These are phyloP conservation scores for Triplophysa bombifrons DNA, from an alignment of 2,797 vertebrate genomes.

Conservation along the genomic window DNA sequence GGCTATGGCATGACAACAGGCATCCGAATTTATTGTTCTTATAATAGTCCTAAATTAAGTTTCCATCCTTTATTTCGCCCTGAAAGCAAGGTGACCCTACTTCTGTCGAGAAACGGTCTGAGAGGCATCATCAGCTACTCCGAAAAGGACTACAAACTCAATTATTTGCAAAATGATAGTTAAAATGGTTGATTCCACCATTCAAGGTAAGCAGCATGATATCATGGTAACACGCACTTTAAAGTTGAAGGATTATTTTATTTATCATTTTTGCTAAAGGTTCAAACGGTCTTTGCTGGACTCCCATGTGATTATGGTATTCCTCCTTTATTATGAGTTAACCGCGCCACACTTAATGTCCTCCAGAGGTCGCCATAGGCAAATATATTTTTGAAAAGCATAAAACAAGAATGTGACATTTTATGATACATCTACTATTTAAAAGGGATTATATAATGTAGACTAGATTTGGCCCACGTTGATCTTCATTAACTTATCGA, in stretches of 20 bases:
- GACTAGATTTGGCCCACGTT: not conserved
- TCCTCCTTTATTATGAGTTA: not conserved
- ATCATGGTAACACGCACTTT: not conserved
- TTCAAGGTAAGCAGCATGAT: conserved; percentile 41
- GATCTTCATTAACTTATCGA: not conserved
- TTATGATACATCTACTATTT: not conserved
- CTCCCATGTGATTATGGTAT: conserved; percentile 31
- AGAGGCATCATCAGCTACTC: conserved; percentile 36
- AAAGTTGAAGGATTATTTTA: not conserved
- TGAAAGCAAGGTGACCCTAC: conserved; percentile 58
- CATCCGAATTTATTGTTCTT: not conserved
- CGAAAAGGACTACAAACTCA: conserved; percentile 31
- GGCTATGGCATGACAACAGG: too few species aligned
- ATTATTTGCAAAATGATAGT: not conserved
- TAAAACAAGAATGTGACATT: not conserved
- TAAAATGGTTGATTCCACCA: not conserved
- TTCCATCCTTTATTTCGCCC: conserved; percentile 32
- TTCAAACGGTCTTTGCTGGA: conserved; percentile 11
- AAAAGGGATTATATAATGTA: not conserved
- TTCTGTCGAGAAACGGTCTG: conserved; percentile 30
- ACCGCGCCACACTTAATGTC: not conserved
- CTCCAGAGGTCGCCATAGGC: conserved; percentile 29
- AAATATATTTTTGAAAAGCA: not conserved
- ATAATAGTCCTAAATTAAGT: not conserved
- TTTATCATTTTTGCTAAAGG: not conserved